phyloP scores from a whole-genome alignment of 2,888 invertebrate species.

The Pseudanteris insignis region DNA sequence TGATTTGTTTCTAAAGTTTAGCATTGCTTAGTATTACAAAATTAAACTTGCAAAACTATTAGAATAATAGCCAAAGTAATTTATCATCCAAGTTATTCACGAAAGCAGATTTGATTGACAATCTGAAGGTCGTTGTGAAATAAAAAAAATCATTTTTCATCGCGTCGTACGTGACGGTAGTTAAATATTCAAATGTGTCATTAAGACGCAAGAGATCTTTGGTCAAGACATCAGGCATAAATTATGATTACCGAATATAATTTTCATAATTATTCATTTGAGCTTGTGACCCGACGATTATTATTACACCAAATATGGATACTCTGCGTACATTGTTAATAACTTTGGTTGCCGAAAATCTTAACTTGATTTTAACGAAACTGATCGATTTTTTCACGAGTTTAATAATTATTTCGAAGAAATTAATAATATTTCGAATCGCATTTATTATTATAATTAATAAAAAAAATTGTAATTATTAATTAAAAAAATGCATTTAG shows the following conservation, averaged over 20 bases:
- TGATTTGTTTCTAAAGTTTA: too few species aligned
- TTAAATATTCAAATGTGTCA: constrained; percentile 39
- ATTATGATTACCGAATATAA: constrained; percentile 30
- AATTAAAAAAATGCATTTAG: too few species aligned
- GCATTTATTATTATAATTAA: too few species aligned
- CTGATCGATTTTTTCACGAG: too few species aligned
- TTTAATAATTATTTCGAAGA: too few species aligned
- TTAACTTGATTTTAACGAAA: too few species aligned
- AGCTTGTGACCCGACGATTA: constrained; percentile 7
- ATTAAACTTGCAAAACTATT: too few species aligned
- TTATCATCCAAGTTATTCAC: constrained; percentile 20
- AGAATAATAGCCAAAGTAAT: too few species aligned
- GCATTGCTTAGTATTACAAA: too few species aligned
- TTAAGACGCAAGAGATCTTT: constrained; percentile 30
- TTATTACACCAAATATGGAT: constrained; percentile 14
- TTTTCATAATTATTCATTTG: constrained; percentile 30
- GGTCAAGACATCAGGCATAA: constrained; percentile 35
- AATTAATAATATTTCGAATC: too few species aligned
- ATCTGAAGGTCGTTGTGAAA: constrained; percentile 29
- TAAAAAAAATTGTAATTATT: too few species aligned
- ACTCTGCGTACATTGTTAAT: constrained; percentile 8
- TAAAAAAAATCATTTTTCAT: constrained; percentile 36
- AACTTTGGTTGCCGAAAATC: too few species aligned
- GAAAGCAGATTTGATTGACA: constrained; percentile 38
- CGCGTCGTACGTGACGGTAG: constrained; percentile 17